Evolutionary conservation across 2,888 invertebrate genomes (phyloP).

Genomic region (Phrixothrix hirtus): DNA sequence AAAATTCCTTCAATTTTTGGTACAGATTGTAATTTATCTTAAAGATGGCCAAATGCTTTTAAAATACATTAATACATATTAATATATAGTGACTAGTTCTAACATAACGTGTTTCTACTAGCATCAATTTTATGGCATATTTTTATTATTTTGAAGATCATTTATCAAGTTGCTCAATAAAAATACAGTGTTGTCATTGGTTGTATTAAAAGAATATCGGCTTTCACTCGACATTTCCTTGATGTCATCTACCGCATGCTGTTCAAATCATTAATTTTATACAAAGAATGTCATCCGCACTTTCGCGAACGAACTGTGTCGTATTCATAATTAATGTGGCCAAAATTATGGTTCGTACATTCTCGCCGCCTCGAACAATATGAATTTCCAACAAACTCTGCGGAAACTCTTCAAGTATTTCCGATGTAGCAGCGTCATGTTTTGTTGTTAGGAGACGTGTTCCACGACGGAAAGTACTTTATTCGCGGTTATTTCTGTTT

Average conservation of each 20-base stretch:
- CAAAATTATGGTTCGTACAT: slow-evolving; percentile 45
- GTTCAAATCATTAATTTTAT: slow-evolving; percentile 49
- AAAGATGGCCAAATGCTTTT: too few relatives aligned
- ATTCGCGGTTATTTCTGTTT: slow-evolving; percentile 38
- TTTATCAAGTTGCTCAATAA: slow-evolving; percentile 31
- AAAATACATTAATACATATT: too few relatives aligned
- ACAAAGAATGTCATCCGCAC: slow-evolving; percentile 52
- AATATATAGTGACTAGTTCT: too few relatives aligned
- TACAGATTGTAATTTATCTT: too few relatives aligned
- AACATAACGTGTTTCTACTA: too few relatives aligned
- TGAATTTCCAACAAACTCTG: slow-evolving; percentile 45
- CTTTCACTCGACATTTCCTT: slow-evolving; percentile 27
- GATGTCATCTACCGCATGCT: slow-evolving; percentile 30
- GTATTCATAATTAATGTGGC: slow-evolving; percentile 51
- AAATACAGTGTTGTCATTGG: slow-evolving; percentile 27
- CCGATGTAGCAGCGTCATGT: slow-evolving; percentile 39
- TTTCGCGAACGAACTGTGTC: slow-evolving; percentile 48
- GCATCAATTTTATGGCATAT: too few relatives aligned
- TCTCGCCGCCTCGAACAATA: slow-evolving; percentile 43
- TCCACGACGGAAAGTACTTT: slow-evolving; percentile 43
- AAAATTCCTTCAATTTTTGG: too few relatives aligned
- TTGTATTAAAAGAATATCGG: slow-evolving; percentile 22
- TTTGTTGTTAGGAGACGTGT: slow-evolving; percentile 29
- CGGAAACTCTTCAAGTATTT: slow-evolving; percentile 48
- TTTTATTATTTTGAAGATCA: slow-evolving; percentile 28